These are phyloP conservation scores for Ageneiosus marmoratus DNA, from an alignment of 2,113 vertebrate species.

Conservation along the genomic window DNA sequence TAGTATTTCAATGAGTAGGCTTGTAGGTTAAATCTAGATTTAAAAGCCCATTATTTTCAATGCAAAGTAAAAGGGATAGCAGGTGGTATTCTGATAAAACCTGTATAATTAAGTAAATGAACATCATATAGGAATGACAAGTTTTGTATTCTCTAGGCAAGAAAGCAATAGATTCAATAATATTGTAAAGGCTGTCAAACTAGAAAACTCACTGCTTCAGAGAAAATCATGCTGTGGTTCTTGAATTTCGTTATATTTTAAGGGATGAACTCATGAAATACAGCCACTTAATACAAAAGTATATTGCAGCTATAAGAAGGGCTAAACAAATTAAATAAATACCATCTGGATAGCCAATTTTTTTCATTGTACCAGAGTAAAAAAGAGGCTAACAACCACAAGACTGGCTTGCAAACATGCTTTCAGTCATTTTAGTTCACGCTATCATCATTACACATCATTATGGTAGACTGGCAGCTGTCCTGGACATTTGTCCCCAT, in stretches of 20 bases:
- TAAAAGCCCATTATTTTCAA: constrained; percentile 21
- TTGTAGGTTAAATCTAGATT: constrained; percentile 19
- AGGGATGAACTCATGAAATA: constrained; percentile 26
- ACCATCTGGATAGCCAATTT: constrained; percentile 48
- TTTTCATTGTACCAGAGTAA: constrained; percentile 50
- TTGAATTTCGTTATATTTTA: constrained; percentile 43
- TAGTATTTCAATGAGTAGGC: constrained; percentile 1
- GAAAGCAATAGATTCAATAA: constrained; percentile 46
- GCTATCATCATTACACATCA: constrained; percentile 46
- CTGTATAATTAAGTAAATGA: constrained; percentile 49
- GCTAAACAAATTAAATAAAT: constrained; percentile 58
- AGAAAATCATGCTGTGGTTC: constrained; percentile 64
- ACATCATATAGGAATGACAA: constrained; percentile 42
- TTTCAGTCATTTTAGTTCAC: constrained; percentile 53
- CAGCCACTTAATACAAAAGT: constrained; percentile 53
- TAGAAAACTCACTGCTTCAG: constrained; percentile 35
- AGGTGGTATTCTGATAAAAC: constrained; percentile 44
- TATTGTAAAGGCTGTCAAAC: constrained; percentile 37
- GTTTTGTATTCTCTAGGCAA: constrained; percentile 37
- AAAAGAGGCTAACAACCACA: constrained; percentile 54
- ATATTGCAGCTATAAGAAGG: constrained; percentile 51
- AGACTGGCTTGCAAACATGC: constrained; percentile 65
- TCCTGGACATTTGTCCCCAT: constrained; percentile 42
- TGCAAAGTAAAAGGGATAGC: constrained; percentile 24
- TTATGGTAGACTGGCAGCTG: constrained; percentile 35